These are phyloP conservation scores for Spermophilus dauricus DNA, from an alignment of 2,113 vertebrate species.

Conservation along the genomic window DNA sequence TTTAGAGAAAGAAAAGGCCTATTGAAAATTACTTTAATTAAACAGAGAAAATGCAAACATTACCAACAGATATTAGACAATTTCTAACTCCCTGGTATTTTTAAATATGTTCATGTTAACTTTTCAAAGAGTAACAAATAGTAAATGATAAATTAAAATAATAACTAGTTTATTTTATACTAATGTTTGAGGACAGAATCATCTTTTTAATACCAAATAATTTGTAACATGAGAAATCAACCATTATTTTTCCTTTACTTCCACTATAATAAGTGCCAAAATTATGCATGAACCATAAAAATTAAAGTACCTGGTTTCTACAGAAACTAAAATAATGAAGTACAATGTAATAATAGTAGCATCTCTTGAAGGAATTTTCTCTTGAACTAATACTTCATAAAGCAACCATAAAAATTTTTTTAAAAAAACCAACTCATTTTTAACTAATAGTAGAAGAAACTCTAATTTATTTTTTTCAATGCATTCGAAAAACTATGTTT, in stretches of 20 bases:
- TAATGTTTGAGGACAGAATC: not conserved
- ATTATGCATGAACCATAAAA: constrained; percentile 21
- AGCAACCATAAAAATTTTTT: not conserved
- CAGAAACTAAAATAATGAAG: constrained; percentile 50
- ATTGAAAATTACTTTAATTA: not conserved
- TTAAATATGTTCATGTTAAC: not conserved
- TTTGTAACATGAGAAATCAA: constrained; percentile 26
- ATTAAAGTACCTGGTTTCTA: not conserved
- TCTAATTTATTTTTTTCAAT: not conserved
- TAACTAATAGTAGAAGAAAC: constrained; percentile 27
- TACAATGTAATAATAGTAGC: not conserved
- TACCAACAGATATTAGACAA: constrained; percentile 5
- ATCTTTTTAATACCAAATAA: constrained; percentile 29
- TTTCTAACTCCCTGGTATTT: constrained; percentile 17
- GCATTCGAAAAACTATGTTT: not conserved
- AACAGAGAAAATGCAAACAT: constrained; percentile 38
- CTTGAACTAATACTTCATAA: not conserved
- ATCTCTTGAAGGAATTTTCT: not conserved
- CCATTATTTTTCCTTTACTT: constrained; percentile 9
- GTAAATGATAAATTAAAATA: constrained; percentile 19
- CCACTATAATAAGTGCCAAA: constrained; percentile 3
- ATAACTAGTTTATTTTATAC: not conserved
- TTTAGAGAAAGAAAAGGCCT: not conserved
- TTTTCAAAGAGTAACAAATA: constrained; percentile 35
- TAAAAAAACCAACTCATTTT: not conserved